Base-by-base conservation (phyloP, 2,888 invertebrate genomes). In the Alloplasta piceator region DNA sequence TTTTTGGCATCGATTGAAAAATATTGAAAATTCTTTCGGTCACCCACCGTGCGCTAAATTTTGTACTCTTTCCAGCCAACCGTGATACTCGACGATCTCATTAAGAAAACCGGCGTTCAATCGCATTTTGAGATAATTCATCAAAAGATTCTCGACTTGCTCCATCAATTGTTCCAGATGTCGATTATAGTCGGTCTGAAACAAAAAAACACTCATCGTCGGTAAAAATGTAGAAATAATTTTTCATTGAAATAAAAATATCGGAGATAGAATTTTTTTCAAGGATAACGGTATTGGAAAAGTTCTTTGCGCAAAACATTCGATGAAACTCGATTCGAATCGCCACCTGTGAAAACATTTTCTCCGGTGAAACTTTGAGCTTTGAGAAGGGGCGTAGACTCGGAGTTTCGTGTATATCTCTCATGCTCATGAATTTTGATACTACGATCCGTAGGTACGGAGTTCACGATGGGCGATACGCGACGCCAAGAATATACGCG, bases 81-180 rank as follows among this genome's bases (percentile, higher is more conserved):
- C 83, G 75, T 91, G 90, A 71, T 89, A 88, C 60, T 83, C 78
- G 36, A 83, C 84, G n/a, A 90, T 78, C 39, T 86, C 78, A 12
- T 85, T 76, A 63, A 90, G 83, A 76, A 86, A 84, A 48, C 86
- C 80, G 5, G 75, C 78, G 26, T 55, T 83, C 55, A 92, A 79
- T 74, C 80, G 87, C 3, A 92, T 91, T 85, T 94, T 93, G 12
- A 95, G 92, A 9, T 92, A 92, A 73, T 93, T 92, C 72, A 94
- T 92, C 0, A 95, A 92, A 60, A 94, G 85, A 14, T 91, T 92
- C 90, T 95, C 94, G 16, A 94, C 93, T 88, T 93, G 93, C 80
- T 94, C 94, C 70, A 94, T 93, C 36, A 96, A 91, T 85, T 95
- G 95, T 86, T 97, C 97, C 58, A 97, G 93, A 89, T 96, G 96